These are phyloP conservation scores for Syngnathus typhle DNA, from an alignment of 2,113 vertebrate species.

Conservation along the genomic window DNA sequence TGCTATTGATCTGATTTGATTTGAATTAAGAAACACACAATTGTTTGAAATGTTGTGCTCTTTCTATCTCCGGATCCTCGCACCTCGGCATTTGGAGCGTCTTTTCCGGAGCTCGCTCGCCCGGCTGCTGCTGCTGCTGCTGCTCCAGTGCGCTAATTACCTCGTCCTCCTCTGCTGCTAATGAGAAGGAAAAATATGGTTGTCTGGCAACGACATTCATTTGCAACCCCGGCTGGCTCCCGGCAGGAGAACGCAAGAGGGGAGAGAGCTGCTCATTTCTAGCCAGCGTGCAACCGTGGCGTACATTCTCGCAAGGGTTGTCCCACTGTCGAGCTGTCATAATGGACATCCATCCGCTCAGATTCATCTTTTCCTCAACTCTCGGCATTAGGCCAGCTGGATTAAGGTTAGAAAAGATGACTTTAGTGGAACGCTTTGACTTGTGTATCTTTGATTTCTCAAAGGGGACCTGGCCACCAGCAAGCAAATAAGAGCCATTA, in stretches of 20 bases:
- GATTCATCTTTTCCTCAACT: not conserved
- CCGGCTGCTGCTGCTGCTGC: too few species aligned
- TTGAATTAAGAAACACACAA: too few species aligned
- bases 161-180: conserved; percentile 65
- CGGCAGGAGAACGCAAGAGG: conserved; percentile 31
- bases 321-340: conserved; percentile 1
- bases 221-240: conserved; percentile 45
- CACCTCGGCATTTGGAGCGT: conserved; percentile 40
- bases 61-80: conserved; percentile 20
- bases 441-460: conserved; percentile 8
- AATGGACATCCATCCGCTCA: not conserved
- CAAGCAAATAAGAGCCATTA: conserved; percentile 17
- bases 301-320: conserved; percentile 41
- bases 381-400: not conserved
- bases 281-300: conserved; percentile 37
- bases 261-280: conserved; percentile 32
- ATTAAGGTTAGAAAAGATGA: conserved; percentile 2
- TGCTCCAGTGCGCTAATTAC: conserved; percentile 66
- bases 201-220: conserved; percentile 55
- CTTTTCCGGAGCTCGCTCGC: conserved; percentile 34
- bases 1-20: too few species aligned
- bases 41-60: conserved; percentile 11
- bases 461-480: conserved; percentile 24
- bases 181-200: conserved; percentile 70
- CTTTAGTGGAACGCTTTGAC: not conserved